Evolutionary conservation across 1,140 invertebrate species (phyloP), one percentile per base, ranked within the genome.

Genomic region (Pararge aegeria): DNA sequence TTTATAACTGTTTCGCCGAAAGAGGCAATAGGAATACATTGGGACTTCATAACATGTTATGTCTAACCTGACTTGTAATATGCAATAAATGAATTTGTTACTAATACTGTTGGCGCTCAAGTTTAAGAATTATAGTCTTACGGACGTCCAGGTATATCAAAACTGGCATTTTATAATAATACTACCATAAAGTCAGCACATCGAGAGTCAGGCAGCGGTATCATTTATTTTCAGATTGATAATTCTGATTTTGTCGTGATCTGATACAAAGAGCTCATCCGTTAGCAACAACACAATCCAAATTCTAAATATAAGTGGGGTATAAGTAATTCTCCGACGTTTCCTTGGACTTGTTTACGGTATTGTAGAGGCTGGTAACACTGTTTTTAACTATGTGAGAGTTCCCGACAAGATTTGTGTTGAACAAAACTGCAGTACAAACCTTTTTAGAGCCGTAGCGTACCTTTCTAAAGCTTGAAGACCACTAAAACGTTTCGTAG

Each of bases 381-480:
- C 34, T 10, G 34, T 53, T 40, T 53, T 40, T 20, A n/a, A 18
- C 20, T 10, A 4, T 20, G 37, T 27, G 52, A 56, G 55, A 55
- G 24, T 40, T 16, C 46, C 30, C 29, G 52, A 50, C 55, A 44
- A 66, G 68, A 68, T 68, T 70, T 69, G 68, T 71, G 63, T 66
- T 55, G 52, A 68, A 75, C 71, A 80, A 78, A 77, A 69, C 64
- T 56, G 54, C 42, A 59, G 61, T 65, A 63, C 65, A 64, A 55
- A 54, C 69, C 73, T 78, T 76, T 77, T 75, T 73, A 73, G 75
- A 68, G 57, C 44, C 58, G 55, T 29, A 55, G 54, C 38, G 27
- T 55, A 16, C 7, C 27, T 55, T 19, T n/a, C 15, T 55, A 55
- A 55, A 48, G 54, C 3, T 24, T 1, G 42, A 18, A 16, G 20